Percentiles rank a stretch among this genome's conserved stretches.
Evolutionary conservation across 2,797 vertebrate species (phyloP).

Genomic region (Acanthurus tractus): DNA sequence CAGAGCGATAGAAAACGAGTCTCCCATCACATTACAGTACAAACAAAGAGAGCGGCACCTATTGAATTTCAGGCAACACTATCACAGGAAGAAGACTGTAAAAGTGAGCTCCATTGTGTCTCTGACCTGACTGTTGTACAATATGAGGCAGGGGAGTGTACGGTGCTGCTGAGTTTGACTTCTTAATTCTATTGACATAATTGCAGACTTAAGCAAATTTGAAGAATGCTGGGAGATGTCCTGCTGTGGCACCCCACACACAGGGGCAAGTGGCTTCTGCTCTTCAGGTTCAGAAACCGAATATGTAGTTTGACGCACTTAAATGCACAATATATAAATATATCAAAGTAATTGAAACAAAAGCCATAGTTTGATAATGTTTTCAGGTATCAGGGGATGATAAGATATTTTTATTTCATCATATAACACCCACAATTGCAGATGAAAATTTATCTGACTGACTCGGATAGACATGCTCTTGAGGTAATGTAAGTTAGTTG

Average conservation of each 20-base stretch:
- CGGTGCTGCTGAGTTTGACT: slow-evolving; percentile 44
- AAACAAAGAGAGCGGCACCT: slow-evolving; percentile 63
- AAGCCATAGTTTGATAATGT: too few relatives aligned
- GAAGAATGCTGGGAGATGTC: slow-evolving; percentile 20
- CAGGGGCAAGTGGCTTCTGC: background rate
- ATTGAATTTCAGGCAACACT: slow-evolving; percentile 64
- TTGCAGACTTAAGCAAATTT: slow-evolving; percentile 47
- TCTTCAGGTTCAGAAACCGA: background rate
- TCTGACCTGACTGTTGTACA: slow-evolving; percentile 39
- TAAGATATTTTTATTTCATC: too few relatives aligned
- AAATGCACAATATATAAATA: too few relatives aligned
- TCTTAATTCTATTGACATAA: slow-evolving; percentile 51
- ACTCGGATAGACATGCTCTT: too few relatives aligned
- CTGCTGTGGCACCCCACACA: background rate
- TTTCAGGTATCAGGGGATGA: too few relatives aligned
- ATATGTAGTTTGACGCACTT: background rate
- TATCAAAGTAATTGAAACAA: too few relatives aligned
- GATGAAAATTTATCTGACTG: too few relatives aligned
- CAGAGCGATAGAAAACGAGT: slow-evolving; percentile 59
- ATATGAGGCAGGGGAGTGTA: slow-evolving; percentile 7
- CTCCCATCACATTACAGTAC: slow-evolving; percentile 64
- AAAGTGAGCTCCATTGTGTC: slow-evolving; percentile 44
- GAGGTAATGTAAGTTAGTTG: too few relatives aligned
- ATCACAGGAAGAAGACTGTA: slow-evolving; percentile 54
- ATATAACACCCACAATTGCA: too few relatives aligned